Conservation (phyloP, 2,888 invertebrate species). For the Cancer borealis region DNA sequence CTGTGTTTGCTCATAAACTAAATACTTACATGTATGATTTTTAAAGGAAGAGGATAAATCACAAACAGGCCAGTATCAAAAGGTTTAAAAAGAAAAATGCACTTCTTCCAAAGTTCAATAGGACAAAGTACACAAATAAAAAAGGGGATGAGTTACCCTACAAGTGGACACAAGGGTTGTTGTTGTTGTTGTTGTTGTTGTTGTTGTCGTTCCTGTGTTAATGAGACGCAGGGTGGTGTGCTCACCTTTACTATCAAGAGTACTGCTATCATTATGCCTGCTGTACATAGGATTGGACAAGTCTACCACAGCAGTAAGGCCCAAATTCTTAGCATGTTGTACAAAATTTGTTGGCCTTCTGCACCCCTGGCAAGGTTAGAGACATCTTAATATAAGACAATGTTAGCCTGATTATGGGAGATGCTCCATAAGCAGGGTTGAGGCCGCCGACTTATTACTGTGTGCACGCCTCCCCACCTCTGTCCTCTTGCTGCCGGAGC, state of each 20-base stretch:
- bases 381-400: conserved; percentile 76
- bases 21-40: neutral
- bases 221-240: conserved; percentile 64
- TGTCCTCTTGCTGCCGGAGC: neutral
- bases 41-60: neutral
- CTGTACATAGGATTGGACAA: conserved; percentile 74
- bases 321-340: conserved; percentile 70
- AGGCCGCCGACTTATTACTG: conserved; percentile 69
- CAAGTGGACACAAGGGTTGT: conserved; percentile 27
- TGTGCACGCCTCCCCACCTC: conserved; percentile 45
- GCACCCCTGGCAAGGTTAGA: conserved; percentile 75
- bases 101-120: conserved; percentile 25
- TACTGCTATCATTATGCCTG: conserved; percentile 72
- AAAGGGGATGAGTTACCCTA: neutral
- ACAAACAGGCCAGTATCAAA: conserved; percentile 40
- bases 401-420: conserved; percentile 71
- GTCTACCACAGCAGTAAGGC: conserved; percentile 73
- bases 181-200: neutral
- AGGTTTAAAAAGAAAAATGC: conserved; percentile 39
- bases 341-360: conserved; percentile 71
- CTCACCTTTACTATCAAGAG: conserved; percentile 76
- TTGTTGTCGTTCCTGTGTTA: conserved; percentile 23
- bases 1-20: neutral
- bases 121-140: conserved; percentile 39
- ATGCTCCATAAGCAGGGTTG: conserved; percentile 71